Evolutionary conservation across 2,113 vertebrate genomes (phyloP), one percentile per base, ranked within the genome.

Genomic region (Xenopus laevis): DNA sequence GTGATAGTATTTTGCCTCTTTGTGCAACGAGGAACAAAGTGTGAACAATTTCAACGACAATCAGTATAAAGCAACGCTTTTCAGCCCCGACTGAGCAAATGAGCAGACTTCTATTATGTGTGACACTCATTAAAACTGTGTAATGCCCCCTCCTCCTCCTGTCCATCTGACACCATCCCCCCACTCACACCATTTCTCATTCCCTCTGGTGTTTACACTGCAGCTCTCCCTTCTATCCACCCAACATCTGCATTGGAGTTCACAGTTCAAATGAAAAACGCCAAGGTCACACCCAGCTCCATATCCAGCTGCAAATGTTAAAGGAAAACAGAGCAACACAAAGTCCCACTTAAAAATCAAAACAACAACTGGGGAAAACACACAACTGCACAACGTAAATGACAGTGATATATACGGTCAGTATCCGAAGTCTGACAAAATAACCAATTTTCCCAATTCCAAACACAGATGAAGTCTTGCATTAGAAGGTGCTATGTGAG

Each of bases 201-300:
- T 53, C 55, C 53, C 57, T 40, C 72, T 69, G 73, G 46, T 76
- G 58, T 69, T 75, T 68, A 68, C 46, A 62, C n/a, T 75, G 4
- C 30, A 53, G 27, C 58, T 23, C 72, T 67, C 58, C 66, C 57
- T 17, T 68, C 65, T 65, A 53, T 62, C 65, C 72, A 62, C 65
- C 72, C 64, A 68, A 69, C 73, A 76, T 69, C 73, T 76, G 73
- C 59, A 76, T 68, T 23, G 61, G 63, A 76, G 73, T 69, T 76
- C 73, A 76, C 66, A 68, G 73, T 76, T 76, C 73, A 76, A 21
- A 62, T 61, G 59, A 76, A 69, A 64, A 63, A 63, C 46, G 23
- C 17, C 73, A 69, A 68, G 59, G 73, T 76, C 66, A 69, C 73
- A 63, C 66, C 66, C 58, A 45, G 55, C 44, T 20, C 17, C 13